phyloP scores from a whole-genome alignment of 1,140 invertebrate species.

The Heliconius eleuchia region DNA sequence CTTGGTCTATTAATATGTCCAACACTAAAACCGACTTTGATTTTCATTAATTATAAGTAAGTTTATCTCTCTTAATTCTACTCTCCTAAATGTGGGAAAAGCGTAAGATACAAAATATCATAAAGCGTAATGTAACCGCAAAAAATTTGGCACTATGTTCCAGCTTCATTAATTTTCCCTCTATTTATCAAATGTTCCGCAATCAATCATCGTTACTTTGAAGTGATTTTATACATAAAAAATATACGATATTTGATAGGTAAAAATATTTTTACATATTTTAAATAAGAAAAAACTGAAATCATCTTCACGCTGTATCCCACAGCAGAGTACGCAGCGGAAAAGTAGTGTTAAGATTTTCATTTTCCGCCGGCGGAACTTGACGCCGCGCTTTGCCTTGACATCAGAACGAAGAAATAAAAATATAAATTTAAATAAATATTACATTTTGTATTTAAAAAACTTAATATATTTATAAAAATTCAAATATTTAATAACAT shows the following conservation, averaged over 20 bases:
- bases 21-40: no score
- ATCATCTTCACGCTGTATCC: not conserved
- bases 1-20: no score
- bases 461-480: no score
- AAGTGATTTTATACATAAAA: not conserved
- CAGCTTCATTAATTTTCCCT: conserved; percentile 14
- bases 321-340: not conserved
- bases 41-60: no score
- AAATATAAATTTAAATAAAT: not conserved
- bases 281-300: not conserved
- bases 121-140: not conserved
- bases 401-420: not conserved
- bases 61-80: not conserved
- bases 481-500: no score
- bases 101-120: not conserved
- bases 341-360: not conserved
- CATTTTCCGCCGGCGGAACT: not conserved
- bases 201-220: conserved; percentile 16
- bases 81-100: not conserved
- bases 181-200: conserved; percentile 13
- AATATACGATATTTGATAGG: not conserved
- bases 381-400: no score
- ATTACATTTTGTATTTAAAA: no score
- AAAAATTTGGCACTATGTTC: conserved; percentile 18
- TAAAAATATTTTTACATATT: not conserved